A percentile compares a stretch with the other conserved stretches of the same genome.
Conservation (phyloP, 2,113 vertebrate species). For the Pedionomus torquatus region DNA sequence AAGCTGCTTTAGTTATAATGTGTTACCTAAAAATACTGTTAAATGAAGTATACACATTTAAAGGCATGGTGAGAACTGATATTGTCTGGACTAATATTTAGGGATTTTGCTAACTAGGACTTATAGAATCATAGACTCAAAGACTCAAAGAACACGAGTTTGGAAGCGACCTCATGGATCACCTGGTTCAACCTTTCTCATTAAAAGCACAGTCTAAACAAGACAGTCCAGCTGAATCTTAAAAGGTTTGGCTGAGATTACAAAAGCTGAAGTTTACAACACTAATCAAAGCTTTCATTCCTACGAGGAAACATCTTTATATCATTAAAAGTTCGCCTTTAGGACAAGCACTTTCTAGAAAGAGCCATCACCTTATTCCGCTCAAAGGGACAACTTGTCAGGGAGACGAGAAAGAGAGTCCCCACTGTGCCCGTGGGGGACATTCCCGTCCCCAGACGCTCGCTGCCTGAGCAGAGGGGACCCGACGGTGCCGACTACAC, state of each 20-base stretch:
- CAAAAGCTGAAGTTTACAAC: not conserved
- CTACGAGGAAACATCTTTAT: accelerated
- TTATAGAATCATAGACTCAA: not conserved
- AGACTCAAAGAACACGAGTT: not conserved
- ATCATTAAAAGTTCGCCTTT: not conserved
- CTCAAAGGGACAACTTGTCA: accelerated
- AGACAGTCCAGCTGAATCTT: not conserved
- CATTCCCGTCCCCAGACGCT: not conserved
- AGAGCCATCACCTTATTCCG: accelerated
- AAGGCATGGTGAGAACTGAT: not conserved
- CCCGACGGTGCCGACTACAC: accelerated
- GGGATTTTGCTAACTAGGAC: not conserved
- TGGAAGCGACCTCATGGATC: not conserved
- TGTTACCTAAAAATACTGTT: not conserved
- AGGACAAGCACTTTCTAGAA: not conserved
- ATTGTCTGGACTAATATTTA: not conserved
- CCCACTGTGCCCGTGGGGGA: not conserved
- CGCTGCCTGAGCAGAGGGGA: not conserved
- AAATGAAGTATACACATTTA: not conserved
- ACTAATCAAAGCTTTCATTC: not conserved
- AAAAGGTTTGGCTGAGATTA: not conserved
- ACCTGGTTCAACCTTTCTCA: not conserved
- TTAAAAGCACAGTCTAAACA: not conserved
- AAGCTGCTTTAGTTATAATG: not conserved
- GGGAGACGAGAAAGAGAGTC: not conserved